phyloP scores from a whole-genome alignment of 2,888 invertebrate species.

The Latrodectus hesperus region DNA sequence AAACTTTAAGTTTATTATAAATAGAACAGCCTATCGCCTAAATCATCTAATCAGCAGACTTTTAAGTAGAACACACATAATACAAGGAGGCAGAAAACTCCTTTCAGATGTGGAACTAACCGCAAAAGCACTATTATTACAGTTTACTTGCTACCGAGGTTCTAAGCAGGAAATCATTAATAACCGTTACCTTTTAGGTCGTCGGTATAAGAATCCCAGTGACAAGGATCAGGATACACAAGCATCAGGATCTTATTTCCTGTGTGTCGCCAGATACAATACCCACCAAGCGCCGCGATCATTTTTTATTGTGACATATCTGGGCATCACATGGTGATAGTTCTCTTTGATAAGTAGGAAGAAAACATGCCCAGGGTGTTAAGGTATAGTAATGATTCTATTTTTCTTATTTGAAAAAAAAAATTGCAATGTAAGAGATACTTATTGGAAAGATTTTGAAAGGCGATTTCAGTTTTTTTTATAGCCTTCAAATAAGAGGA shows the following conservation, averaged over 20 bases:
- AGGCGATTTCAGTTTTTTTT: no score
- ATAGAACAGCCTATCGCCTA: no score
- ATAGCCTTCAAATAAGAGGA: no score
- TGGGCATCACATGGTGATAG: not conserved
- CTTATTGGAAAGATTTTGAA: no score
- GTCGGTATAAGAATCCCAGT: not conserved
- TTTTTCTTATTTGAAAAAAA: no score
- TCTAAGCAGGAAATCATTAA: conserved; percentile 58
- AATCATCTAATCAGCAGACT: no score
- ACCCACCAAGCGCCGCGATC: not conserved
- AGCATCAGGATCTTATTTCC: conserved; percentile 30
- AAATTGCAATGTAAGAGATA: no score
- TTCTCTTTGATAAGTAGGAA: conserved; percentile 1
- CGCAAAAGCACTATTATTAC: no score
- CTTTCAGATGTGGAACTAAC: no score
- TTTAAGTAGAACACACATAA: no score
- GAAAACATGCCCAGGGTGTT: not conserved
- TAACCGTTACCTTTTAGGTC: conserved; percentile 23
- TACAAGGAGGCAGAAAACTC: no score
- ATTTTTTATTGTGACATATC: conserved; percentile 61
- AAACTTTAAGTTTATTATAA: no score
- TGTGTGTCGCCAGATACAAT: conserved; percentile 3
- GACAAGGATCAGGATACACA: conserved; percentile 33
- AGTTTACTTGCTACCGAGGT: not conserved
- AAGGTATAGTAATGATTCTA: not conserved